Base-by-base conservation (phyloP, 1,140 invertebrate species). In the Macrobrachium rosenbergii region DNA sequence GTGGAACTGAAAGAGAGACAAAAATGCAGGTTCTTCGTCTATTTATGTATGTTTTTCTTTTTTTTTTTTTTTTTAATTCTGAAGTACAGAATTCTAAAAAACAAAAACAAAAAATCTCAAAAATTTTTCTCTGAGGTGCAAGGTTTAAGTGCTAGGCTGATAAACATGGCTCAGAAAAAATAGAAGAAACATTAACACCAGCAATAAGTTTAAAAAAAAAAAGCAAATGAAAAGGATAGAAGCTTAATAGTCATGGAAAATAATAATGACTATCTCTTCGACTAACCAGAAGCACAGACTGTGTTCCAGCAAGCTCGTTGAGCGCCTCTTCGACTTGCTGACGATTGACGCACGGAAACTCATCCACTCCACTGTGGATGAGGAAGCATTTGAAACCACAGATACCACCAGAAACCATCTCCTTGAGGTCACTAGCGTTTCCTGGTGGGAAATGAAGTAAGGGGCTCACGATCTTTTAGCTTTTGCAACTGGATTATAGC, bases 301-400 rank as follows among this genome's bases (percentile, higher is more conserved):
- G 92, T 2, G 94, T 94, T 80, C 93, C 92, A 90, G 94, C 91
- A 0, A 95, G 91, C 83, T 93, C 92, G 23, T 91, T 86, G 80
- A 95, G 92, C 6, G 94, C 93, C 86, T 92, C 90, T 84, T 93
- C 92, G 23, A 95, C 91, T 87, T 95, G 93, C 17, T 91, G 83
- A 85, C 92, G 91, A 17, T 91, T 93, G 0, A 95, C 94, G 81
- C 94, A 92, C 12, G 93, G 93, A 91, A 95, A 95, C 90, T 95
- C 94, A 10, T 94, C 93, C 0, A 95, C 93, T 17, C 94, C 94
- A 81, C 94, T 94, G 6, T 94, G 93, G 89, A 94, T 94, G 7
- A 96, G 91, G 83, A 95, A 95, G 91, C 95, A 95, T 92, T 96
- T 95, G 82, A 96, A 95, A 7, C 95, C 95, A 11, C 95, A 93